Evolutionary conservation across 2,797 vertebrate species (phyloP), one percentile per base, ranked within the genome.

Genomic region (Cossypha polioptera): DNA sequence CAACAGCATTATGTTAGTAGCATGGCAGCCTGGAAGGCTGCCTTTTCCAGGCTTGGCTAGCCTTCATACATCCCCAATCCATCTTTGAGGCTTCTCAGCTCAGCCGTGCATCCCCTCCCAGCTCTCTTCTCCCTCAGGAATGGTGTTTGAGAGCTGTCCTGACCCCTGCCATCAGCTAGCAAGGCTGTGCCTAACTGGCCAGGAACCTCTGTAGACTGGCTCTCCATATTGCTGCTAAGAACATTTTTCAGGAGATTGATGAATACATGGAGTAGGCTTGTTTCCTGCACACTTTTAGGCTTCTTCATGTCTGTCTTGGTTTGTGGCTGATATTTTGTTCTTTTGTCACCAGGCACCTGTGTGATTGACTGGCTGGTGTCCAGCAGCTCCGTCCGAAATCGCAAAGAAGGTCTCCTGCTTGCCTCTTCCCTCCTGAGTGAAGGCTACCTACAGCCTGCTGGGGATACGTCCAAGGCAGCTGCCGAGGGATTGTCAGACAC

Each of bases 351-450:
- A 99, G 99, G 99, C 50, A 97, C 69, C 10, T 98, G 97, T 26
- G 99, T 99, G 90, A 95, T 99, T 11, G 99, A 99, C 84, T 99
- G 99, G 99, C 95, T 99, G 86, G 94, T 99, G 90, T 98, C 98
- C 18, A 98, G 97, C 77, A 98, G 95, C 21, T 98, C 98, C 16
- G 97, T 98, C 16, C 98, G 99, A 89, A 99, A 99, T 88, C 98
- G 98, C 53, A 95, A 97, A 3, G 99, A 99, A 93, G 99, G 98
- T 16, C 94, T 99, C 43, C 97, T 99, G 98, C 94, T 99, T 58
- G 98, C 98, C 26, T 98, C 98, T 10, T 99, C 99, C 2, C 98
- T 99, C 61, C 88, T 99, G 89, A 99, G 94, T 10, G 99, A 99
- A 92, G 99, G 99, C 14, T 99, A 99, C 90, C 97, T 99, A 11